Conservation (phyloP, 2,113 vertebrate genomes). For the Psephotus haematonotus region DNA sequence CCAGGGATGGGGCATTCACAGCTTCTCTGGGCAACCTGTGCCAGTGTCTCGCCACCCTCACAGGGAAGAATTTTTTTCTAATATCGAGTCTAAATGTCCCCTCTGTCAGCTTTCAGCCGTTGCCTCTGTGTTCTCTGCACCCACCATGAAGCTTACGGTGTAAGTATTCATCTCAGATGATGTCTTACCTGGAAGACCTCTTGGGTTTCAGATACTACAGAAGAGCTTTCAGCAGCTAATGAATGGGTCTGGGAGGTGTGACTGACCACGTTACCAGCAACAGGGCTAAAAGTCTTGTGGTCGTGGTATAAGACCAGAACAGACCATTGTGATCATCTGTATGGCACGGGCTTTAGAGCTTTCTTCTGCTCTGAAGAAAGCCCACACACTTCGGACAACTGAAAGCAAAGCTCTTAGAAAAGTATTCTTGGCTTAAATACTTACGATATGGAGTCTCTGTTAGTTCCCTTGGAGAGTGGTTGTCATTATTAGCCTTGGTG, state of each 20-base stretch:
- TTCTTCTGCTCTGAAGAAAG: background rate
- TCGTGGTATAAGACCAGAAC: background rate
- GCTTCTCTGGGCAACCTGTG: background rate
- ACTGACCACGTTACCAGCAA: background rate
- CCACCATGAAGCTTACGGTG: background rate
- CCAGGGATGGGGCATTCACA: background rate
- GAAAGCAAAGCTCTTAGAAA: background rate
- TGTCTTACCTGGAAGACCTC: background rate
- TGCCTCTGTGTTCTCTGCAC: background rate
- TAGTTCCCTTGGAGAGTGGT: background rate
- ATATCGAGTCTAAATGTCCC: background rate
- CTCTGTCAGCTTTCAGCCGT: background rate
- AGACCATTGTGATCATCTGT: background rate
- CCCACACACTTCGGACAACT: background rate
- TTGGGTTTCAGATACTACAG: background rate
- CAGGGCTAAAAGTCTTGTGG: background rate
- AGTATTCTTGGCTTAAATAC: background rate
- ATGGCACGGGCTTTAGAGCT: background rate
- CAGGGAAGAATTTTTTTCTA: background rate
- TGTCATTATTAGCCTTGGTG: background rate
- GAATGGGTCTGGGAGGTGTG: background rate
- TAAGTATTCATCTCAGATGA: background rate
- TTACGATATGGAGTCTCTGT: rapidly evolving
- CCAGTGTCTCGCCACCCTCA: background rate
- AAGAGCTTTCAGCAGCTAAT: background rate